Percentiles rank a stretch among this genome's conserved stretches.
Evolutionary conservation across 2,888 invertebrate genomes (phyloP).

Genomic region (Pandemis corylana): DNA sequence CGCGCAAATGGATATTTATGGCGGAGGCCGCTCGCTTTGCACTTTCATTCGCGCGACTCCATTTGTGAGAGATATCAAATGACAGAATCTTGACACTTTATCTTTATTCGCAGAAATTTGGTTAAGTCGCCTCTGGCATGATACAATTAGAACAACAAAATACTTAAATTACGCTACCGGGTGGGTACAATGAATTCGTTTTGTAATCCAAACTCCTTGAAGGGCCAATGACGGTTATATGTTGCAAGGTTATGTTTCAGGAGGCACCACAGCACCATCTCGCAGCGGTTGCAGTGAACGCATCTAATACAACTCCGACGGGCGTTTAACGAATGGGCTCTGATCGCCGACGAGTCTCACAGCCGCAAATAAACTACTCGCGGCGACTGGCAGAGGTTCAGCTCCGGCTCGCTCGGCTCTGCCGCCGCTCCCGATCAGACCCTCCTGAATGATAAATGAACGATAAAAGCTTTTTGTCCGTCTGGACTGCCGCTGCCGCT

Average conservation of each 20-base stretch:
- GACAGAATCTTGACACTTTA: background rate
- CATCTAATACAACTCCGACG: too few species aligned
- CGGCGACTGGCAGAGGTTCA: background rate
- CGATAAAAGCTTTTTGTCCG: slow-evolving; percentile 54
- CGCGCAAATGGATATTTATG: slow-evolving; percentile 36
- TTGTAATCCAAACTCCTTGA: background rate
- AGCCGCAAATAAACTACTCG: background rate
- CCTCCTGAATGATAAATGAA: slow-evolving; percentile 60
- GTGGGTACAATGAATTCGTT: too few species aligned
- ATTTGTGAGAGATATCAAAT: background rate
- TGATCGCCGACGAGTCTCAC: background rate
- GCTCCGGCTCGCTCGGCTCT: background rate
- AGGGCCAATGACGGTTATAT: background rate
- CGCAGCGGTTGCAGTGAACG: too few species aligned
- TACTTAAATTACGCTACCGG: background rate
- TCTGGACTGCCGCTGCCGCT: slow-evolving; percentile 39
- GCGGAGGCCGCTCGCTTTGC: background rate
- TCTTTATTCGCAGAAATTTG: background rate
- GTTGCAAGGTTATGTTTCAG: too few species aligned
- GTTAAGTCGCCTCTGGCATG: slow-evolving; percentile 5
- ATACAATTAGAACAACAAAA: background rate
- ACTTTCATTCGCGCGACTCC: background rate
- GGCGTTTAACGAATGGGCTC: background rate
- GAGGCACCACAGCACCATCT: too few species aligned
- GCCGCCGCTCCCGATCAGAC: slow-evolving; percentile 10